Base-by-base conservation (phyloP, 2,113 vertebrate species). In the Formicarius rufipectus region DNA sequence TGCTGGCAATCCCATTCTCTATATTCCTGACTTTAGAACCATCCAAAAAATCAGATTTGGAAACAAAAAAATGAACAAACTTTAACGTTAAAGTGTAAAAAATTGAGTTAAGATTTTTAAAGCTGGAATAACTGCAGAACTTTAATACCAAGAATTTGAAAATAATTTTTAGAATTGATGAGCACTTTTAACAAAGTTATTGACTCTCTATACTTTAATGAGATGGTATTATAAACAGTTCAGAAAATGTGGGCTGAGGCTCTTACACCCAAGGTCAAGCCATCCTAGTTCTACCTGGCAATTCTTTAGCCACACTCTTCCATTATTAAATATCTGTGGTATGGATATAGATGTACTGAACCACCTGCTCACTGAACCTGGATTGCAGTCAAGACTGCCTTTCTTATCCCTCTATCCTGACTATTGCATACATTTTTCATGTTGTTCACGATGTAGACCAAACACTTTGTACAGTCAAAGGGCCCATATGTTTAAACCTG, bases 51-150 rank as follows among this genome's bases (percentile, higher is more conserved):
- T 37, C 4, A 35, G 12, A 44, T 62, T 42, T 77, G 5, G 21
- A 71, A 69, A 78, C 28, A 40, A 35, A 1, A 77, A 13, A 59
- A 37, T 13, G 71, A 74, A 45, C 2, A 13, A 27, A 1, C 20
- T 76, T 64, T 33, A 35, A 24, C 40, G 4, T 35, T 7, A 4
- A 75, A 68, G 5, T n/a, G 4, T 37, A 35, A 93, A 87, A 81
- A 67, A 27, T 2, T 10, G 0, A 2, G 0, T 8, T 49, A 9
- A 9, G 5, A 20, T 79, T 86, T 22, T 2, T 19, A 47, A 84
- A 49, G 13, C 1, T 20, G 6, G 23, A 55, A 50, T 50, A 75
- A 18, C 3, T 6, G 2, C 19, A 25, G 14, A 63, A 50, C 73
- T 62, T 39, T 9, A 60, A 44, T 20, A 73, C 4, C 14, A 18